Percentiles rank a stretch among this genome's conserved stretches.
Evolutionary conservation across 2,888 invertebrate genomes (phyloP).

Genomic region (Acronicta leporina): DNA sequence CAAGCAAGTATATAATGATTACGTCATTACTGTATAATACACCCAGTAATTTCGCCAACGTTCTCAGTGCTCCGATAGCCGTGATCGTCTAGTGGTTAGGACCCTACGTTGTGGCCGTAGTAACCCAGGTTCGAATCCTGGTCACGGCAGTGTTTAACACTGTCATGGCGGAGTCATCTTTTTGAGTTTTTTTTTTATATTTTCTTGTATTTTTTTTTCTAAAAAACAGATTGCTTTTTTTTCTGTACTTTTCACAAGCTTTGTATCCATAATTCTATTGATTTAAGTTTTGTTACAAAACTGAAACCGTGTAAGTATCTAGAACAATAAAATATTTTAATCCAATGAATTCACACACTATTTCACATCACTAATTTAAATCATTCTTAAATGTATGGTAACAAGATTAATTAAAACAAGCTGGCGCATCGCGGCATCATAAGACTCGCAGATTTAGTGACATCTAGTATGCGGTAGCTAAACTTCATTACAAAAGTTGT

Average conservation of each 20-base stretch:
- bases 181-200: slow-evolving; percentile 47
- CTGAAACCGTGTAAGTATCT: no score
- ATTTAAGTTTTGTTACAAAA: no score
- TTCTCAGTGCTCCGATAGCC: slow-evolving; percentile 89
- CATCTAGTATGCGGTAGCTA: slow-evolving; percentile 24
- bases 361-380: no score
- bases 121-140: slow-evolving; percentile 94
- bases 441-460: no score
- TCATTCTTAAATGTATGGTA: no score
- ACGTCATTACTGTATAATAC: slow-evolving; percentile 20
- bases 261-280: no score
- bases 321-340: no score
- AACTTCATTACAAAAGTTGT: not conserved
- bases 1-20: not conserved
- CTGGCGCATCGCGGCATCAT: no score
- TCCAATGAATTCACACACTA: no score
- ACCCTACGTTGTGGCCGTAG: slow-evolving; percentile 93
- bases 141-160: slow-evolving; percentile 89
- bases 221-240: no score
- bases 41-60: slow-evolving; percentile 9
- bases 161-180: slow-evolving; percentile 77
- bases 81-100: slow-evolving; percentile 93
- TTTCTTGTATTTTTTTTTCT: not conserved
- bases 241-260: no score
- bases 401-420: no score